These are phyloP conservation scores for Pangasius krempfi DNA, from an alignment of 2,797 vertebrate genomes.

Conservation along the genomic window DNA sequence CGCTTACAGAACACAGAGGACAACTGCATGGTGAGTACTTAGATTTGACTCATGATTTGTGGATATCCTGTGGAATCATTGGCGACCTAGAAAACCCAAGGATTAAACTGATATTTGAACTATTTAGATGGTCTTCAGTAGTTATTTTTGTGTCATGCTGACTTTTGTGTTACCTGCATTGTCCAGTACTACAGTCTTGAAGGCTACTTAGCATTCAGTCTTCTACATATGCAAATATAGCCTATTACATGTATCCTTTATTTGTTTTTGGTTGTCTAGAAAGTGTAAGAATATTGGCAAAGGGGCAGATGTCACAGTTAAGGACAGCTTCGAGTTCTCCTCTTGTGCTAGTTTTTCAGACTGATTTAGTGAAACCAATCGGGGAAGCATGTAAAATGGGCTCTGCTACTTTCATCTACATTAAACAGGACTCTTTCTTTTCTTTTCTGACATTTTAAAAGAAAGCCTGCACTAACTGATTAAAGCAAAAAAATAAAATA, in stretches of 20 bases:
- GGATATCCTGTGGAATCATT: constrained; percentile 36
- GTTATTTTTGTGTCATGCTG: background rate
- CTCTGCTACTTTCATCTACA: constrained; percentile 69
- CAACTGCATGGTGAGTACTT: constrained; percentile 35
- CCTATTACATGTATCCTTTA: background rate
- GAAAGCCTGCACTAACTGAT: constrained; percentile 69
- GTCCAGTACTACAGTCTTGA: background rate
- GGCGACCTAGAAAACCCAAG: constrained; percentile 36
- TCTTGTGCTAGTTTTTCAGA: constrained; percentile 67
- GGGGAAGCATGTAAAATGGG: constrained; percentile 66
- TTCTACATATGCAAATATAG: background rate
- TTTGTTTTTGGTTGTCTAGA: background rate
- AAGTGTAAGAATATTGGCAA: background rate
- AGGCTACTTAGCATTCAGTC: background rate
- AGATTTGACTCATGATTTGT: constrained; percentile 45
- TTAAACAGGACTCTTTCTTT: constrained; percentile 73
- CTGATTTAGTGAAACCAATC: constrained; percentile 78
- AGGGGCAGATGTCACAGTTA: background rate
- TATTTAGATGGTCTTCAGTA: constrained; percentile 14
- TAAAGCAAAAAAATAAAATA: constrained; percentile 51
- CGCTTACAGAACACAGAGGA: background rate
- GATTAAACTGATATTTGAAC: constrained; percentile 54
- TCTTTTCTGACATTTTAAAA: constrained; percentile 69
- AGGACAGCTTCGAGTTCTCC: constrained; percentile 5
- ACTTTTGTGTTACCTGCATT: background rate